Evolutionary conservation across 2,797 vertebrate genomes (phyloP).

Genomic region (Ataeniobius toweri): DNA sequence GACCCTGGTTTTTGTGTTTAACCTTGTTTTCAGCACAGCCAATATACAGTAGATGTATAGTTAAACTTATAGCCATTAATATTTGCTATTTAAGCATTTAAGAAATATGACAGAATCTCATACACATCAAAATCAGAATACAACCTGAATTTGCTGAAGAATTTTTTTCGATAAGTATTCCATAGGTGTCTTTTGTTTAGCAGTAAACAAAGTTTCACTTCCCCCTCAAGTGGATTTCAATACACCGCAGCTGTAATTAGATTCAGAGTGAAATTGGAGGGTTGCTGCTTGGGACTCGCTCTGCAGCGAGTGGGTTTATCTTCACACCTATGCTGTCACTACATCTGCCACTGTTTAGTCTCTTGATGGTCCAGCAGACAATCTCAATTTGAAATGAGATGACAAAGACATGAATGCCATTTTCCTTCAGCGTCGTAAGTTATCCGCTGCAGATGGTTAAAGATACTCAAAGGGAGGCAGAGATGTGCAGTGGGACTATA

Average conservation of each 20-base stretch:
- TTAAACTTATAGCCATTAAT: conserved; percentile 35
- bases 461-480: conserved; percentile 73
- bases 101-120: conserved; percentile 41
- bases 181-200: conserved; percentile 56
- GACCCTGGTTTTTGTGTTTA: conserved; percentile 61
- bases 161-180: conserved; percentile 47
- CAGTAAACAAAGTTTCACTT: conserved; percentile 74
- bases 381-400: conserved; percentile 79
- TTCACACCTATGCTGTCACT: conserved; percentile 71
- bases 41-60: conserved; percentile 54
- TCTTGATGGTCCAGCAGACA: conserved; percentile 73
- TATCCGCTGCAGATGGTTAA: conserved; percentile 77
- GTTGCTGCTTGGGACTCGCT: conserved; percentile 72
- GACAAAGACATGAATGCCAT: conserved; percentile 72
- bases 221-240: conserved; percentile 66
- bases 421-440: conserved; percentile 70
- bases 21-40: conserved; percentile 58
- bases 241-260: conserved; percentile 76
- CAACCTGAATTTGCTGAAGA: conserved; percentile 38
- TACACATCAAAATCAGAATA: conserved; percentile 33
- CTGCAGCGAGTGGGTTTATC: conserved; percentile 70
- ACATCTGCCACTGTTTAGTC: conserved; percentile 76
- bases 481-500: conserved; percentile 72
- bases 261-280: conserved; percentile 76
- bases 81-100: conserved; percentile 48